phyloP scores from a whole-genome alignment of 2,113 vertebrate genomes.

The Tragelaphus buxtoni region DNA sequence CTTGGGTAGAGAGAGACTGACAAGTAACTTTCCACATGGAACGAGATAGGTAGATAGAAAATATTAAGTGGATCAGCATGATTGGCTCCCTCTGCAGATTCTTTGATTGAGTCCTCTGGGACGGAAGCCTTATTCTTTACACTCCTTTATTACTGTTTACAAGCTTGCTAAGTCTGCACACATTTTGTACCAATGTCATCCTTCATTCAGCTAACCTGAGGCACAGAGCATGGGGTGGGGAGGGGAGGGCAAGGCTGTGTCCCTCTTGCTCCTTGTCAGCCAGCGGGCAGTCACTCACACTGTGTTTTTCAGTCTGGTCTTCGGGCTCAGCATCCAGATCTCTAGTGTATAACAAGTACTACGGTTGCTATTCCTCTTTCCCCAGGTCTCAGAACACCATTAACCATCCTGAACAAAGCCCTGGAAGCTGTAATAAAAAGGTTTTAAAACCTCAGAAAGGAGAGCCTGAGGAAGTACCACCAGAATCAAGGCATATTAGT shows the following conservation, averaged over 20 bases:
- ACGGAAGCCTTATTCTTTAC: neutral
- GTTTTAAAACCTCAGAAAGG: slow-evolving; percentile 32
- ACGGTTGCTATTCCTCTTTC: neutral
- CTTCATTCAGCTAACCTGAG: neutral
- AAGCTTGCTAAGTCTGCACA: neutral
- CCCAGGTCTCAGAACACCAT: neutral
- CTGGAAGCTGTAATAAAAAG: slow-evolving; percentile 14
- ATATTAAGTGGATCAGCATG: neutral
- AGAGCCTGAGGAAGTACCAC: neutral
- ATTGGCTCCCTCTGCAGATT: neutral
- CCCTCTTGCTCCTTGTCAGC: neutral
- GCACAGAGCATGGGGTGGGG: neutral
- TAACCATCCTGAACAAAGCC: slow-evolving; percentile 28
- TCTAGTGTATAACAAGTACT: neutral
- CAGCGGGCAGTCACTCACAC: neutral
- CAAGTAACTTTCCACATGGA: neutral
- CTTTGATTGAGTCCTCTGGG: neutral
- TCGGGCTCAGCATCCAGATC: neutral
- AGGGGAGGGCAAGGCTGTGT: neutral
- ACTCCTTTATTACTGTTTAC: neutral
- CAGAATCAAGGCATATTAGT: slow-evolving; percentile 8
- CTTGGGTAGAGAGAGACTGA: neutral
- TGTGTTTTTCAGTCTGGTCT: neutral
- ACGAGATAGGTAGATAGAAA: neutral
- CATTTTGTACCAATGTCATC: neutral